Conservation (phyloP, 2,113 vertebrate genomes). For the Diadophis punctatus region DNA sequence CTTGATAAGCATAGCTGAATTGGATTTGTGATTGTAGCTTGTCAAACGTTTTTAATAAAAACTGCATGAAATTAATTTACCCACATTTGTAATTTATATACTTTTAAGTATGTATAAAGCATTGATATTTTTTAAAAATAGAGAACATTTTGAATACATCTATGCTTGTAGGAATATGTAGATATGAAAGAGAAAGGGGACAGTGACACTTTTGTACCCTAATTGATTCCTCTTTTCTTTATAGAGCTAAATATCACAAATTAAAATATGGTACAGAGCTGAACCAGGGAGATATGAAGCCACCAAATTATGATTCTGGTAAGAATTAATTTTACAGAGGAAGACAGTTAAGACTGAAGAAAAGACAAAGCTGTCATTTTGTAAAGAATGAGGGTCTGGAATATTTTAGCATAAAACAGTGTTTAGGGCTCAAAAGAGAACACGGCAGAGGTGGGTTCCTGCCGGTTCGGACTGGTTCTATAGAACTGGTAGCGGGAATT, state of each 20-base stretch:
- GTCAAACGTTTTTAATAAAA: slow-evolving; percentile 31
- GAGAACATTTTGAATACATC: background rate
- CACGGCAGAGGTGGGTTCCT: too few relatives aligned
- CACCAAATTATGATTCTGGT: slow-evolving; percentile 97
- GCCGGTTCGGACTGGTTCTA: too few relatives aligned
- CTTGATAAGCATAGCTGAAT: slow-evolving; percentile 57
- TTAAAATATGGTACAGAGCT: slow-evolving; percentile 97
- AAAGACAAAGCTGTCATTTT: background rate
- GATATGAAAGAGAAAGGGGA: background rate
- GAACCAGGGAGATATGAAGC: slow-evolving; percentile 98
- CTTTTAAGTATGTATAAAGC: background rate
- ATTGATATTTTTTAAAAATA: background rate
- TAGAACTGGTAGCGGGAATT: too few relatives aligned
- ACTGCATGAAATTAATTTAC: slow-evolving; percentile 14
- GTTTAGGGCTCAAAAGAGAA: background rate
- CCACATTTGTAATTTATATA: background rate
- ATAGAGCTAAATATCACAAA: slow-evolving; percentile 97
- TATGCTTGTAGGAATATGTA: background rate
- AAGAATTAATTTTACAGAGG: slow-evolving; percentile 57
- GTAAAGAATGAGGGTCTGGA: background rate
- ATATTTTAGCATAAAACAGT: background rate
- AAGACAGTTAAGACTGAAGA: background rate
- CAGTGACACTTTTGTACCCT: slow-evolving; percentile 40
- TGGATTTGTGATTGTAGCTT: slow-evolving; percentile 52
- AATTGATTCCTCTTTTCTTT: slow-evolving; percentile 52